Conservation (phyloP, 23 tunicate genomes). For the Trididemnum clinides region DNA sequence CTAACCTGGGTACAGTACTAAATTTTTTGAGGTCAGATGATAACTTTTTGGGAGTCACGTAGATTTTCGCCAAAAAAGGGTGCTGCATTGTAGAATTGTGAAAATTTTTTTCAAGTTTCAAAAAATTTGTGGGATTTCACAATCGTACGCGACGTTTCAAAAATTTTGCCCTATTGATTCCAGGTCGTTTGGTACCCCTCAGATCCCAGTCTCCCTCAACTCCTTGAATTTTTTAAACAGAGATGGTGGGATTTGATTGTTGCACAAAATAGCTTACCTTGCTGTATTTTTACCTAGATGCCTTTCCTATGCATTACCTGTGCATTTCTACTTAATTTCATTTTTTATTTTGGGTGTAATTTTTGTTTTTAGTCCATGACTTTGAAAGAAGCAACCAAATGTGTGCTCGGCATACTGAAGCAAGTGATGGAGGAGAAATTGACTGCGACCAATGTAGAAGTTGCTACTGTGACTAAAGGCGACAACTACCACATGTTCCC, state of each 20-base stretch:
- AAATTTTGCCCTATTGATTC: too few species aligned
- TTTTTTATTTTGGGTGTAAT: not conserved
- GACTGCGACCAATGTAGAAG: conserved; percentile 95
- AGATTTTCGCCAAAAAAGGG: too few species aligned
- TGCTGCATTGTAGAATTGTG: too few species aligned
- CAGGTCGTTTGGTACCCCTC: too few species aligned
- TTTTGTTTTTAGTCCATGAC: conserved; percentile 82
- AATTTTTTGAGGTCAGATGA: too few species aligned
- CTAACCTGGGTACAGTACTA: too few species aligned
- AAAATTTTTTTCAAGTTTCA: too few species aligned
- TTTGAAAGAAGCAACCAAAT: conserved; percentile 88
- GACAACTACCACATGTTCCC: conserved; percentile 65
- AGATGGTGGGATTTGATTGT: not conserved
- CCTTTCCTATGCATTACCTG: not conserved
- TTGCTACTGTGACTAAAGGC: conserved; percentile 81
- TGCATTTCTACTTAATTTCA: not conserved
- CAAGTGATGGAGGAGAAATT: conserved; percentile 99
- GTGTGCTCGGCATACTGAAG: conserved; percentile 87
- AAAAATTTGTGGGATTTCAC: too few species aligned
- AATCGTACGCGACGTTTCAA: too few species aligned
- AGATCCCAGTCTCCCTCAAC: too few species aligned
- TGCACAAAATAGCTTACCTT: not conserved
- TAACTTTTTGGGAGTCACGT: too few species aligned
- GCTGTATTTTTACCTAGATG: not conserved
- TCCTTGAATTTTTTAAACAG: too few species aligned